Conservation (phyloP, 2,113 vertebrate species). For the Callipepla californica region DNA sequence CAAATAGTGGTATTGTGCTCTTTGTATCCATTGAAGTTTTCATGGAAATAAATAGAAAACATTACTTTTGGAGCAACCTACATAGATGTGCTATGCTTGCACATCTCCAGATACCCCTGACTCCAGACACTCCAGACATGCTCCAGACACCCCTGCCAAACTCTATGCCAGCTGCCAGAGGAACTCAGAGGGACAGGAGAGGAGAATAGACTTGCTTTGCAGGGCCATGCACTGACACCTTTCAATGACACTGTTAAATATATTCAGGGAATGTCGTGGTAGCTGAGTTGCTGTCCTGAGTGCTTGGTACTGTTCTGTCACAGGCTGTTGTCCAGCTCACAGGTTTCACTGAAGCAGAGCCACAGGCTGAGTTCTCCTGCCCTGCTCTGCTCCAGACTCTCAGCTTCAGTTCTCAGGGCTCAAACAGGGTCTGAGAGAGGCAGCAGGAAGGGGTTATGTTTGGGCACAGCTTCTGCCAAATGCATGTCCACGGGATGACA, state of each 20-base stretch:
- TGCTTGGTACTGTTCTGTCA: rapidly evolving
- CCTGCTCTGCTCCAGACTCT: not conserved
- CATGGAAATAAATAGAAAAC: too few relatives aligned
- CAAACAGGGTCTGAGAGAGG: rapidly evolving
- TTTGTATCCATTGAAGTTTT: too few relatives aligned
- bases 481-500: rapidly evolving
- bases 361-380: not conserved
- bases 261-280: rapidly evolving
- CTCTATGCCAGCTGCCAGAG: not conserved
- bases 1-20: too few relatives aligned
- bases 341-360: not conserved
- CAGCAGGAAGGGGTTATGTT: not conserved
- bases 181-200: not conserved
- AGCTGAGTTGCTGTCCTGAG: rapidly evolving
- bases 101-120: rapidly evolving
- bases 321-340: not conserved
- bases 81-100: not conserved
- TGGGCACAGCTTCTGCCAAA: not conserved
- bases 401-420: not conserved
- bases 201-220: not conserved
- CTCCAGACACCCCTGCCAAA: rapidly evolving
- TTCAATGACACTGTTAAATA: not conserved
- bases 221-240: slow-evolving; percentile 12
- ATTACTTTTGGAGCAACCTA: too few relatives aligned
- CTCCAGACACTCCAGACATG: rapidly evolving